Evolutionary conservation across 2,888 invertebrate genomes (phyloP), one percentile per base, ranked within the genome.

Genomic region (Apotomis turbidana): DNA sequence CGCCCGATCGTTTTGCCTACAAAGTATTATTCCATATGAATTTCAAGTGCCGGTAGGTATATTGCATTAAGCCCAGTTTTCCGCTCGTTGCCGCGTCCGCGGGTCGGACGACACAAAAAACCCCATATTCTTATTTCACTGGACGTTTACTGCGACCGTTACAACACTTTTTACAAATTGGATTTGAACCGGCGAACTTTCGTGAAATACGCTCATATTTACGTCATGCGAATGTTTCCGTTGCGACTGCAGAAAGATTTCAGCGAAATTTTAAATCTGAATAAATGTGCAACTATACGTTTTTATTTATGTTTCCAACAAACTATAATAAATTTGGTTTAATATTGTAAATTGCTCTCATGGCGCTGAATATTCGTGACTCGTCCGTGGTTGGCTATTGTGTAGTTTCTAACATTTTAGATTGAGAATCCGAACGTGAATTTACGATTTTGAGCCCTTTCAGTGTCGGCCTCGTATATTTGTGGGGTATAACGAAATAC

Each of bases 21-120:
- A 86, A 89, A 89, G 86, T 90, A 89, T 88, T 89, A 89, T 88
- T 87, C 88, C 87, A 89, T 90, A 87, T 85, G 86, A 87, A 87
- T 87, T 85, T 83, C 83, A 83, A 83, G 78, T 75, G 80, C 81
- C 81, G 78, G 81, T 83, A 83, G 83, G 81, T 85, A 84, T 84
- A 84, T 84, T 83, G 83, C 81, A 81, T 85, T 85, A 84, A 82
- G 81, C 79, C 81, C 82, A 83, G 82, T 85, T 84, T 83, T 82
- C 83, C 78, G 75, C 79, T 75, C 80, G 76, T 79, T 76, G 76
- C 81, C 78, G 78, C 81, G 82, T 82, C 81, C 80, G 76, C 77
- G 79, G 79, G 78, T 80, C 77, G 80, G 83, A 82, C 81, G 81
- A 83, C 81, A 81, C 80, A 83, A 85, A 86, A 87, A 85, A 83